A percentile compares a stretch with the other conserved stretches of the same genome.
phyloP scores from a whole-genome alignment of 2,797 vertebrate genomes.

The Salarias fasciatus region DNA sequence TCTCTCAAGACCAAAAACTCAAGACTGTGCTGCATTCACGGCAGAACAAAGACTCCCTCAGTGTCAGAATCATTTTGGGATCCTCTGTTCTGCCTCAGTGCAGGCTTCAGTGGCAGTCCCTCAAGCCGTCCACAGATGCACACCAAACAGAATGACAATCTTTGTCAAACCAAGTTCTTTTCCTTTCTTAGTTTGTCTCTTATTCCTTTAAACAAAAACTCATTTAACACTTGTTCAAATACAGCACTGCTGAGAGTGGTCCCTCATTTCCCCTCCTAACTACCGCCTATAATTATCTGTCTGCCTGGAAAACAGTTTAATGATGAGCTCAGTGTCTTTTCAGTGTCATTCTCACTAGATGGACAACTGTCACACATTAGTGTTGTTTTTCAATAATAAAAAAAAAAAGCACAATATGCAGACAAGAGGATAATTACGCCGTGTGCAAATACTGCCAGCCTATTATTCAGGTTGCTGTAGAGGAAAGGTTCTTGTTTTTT shows the following conservation, averaged over 20 bases:
- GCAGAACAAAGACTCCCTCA: slow-evolving; percentile 17
- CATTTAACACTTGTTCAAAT: slow-evolving; percentile 28
- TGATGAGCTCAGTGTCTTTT: slow-evolving; percentile 26
- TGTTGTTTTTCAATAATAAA: slow-evolving; percentile 16
- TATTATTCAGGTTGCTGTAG: slow-evolving; percentile 23
- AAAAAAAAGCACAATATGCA: slow-evolving; percentile 22
- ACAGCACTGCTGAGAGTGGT: slow-evolving; percentile 13
- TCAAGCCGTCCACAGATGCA: slow-evolving; percentile 17
- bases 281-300: slow-evolving; percentile 26
- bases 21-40: slow-evolving; percentile 15
- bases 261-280: slow-evolving; percentile 12
- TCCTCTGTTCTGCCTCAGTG: slow-evolving; percentile 18
- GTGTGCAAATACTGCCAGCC: slow-evolving; percentile 17
- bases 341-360: slow-evolving; percentile 9
- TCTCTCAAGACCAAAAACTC: slow-evolving; percentile 10
- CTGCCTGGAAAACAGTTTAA: slow-evolving; percentile 27
- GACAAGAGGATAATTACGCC: slow-evolving; percentile 42
- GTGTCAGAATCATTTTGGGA: slow-evolving; percentile 28
- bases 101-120: slow-evolving; percentile 12
- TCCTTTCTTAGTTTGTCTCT: slow-evolving; percentile 3
- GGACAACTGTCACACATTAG: slow-evolving; percentile 30
- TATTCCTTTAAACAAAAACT: slow-evolving; percentile 24
- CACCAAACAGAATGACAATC: slow-evolving; percentile 30
- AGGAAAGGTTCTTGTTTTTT: slow-evolving; percentile 25
- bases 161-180: slow-evolving; percentile 15